Percentiles rank a stretch among this genome's conserved stretches.
Evolutionary conservation across 2,888 invertebrate genomes (phyloP).

Genomic region (Hemistola chrysoprasaria): DNA sequence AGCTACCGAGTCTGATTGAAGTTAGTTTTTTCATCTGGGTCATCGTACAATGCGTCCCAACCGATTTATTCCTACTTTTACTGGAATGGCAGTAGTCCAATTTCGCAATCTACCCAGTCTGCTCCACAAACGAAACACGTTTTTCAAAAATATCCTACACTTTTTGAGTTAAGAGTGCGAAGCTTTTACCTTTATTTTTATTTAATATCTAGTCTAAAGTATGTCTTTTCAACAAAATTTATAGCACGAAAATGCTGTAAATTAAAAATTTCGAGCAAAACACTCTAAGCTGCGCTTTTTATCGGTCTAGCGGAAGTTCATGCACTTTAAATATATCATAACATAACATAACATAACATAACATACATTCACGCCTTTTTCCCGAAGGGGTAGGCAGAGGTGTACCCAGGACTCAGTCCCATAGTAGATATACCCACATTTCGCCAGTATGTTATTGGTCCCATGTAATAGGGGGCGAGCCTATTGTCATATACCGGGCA

Average conservation of each 20-base stretch:
- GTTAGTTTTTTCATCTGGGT: constrained; percentile 66
- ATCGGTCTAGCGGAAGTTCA: neutral
- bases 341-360: too few species aligned
- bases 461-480: too few species aligned
- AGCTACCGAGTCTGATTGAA: constrained; percentile 22
- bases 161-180: constrained; percentile 39
- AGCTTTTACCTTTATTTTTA: constrained; percentile 42
- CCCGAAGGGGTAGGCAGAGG: too few species aligned
- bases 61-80: constrained; percentile 78
- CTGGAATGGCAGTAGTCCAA: constrained; percentile 78
- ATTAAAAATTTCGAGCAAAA: constrained; percentile 13
- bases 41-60: constrained; percentile 66
- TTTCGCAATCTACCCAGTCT: constrained; percentile 63
- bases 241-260: constrained; percentile 14
- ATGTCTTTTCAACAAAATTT: constrained; percentile 15
- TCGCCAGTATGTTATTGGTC: too few species aligned
- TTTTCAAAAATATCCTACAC: constrained; percentile 61
- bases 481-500: too few species aligned
- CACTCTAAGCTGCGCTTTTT: constrained; percentile 6
- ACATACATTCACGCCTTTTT: too few species aligned
- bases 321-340: too few species aligned
- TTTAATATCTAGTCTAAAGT: constrained; percentile 33
- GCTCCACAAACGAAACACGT: constrained; percentile 68
- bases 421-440: too few species aligned
- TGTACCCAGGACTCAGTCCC: too few species aligned